Percentiles rank a stretch among this genome's conserved stretches.
Evolutionary conservation across 2,888 invertebrate species (phyloP).

Genomic region (Sinhomidia bicolor): DNA sequence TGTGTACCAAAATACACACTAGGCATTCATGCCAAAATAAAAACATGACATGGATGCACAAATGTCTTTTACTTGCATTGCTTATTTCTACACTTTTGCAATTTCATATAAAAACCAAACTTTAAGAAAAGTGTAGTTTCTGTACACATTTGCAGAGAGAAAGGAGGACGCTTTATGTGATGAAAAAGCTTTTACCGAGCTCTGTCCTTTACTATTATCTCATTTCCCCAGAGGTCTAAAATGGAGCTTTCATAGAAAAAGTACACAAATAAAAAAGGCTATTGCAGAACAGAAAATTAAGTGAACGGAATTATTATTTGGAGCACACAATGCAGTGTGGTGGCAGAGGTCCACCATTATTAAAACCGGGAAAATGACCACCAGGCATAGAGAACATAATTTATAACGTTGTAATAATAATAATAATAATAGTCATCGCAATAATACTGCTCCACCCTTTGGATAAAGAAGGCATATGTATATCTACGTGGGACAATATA

Average conservation of each 20-base stretch:
- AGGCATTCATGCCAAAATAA: neutral
- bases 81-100: neutral
- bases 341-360: neutral
- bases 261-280: neutral
- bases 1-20: neutral
- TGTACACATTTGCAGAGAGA: neutral
- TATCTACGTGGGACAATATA: too few species aligned
- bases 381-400: neutral
- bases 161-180: neutral
- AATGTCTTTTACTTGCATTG: neutral
- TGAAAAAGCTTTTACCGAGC: slow-evolving; percentile 14
- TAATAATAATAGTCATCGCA: neutral
- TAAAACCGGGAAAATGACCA: neutral
- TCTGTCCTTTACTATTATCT: slow-evolving; percentile 27
- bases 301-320: neutral
- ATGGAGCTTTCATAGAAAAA: neutral
- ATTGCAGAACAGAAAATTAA: neutral
- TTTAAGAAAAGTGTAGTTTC: neutral
- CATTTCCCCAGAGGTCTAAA: slow-evolving; percentile 33
- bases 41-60: neutral
- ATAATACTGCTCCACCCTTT: neutral
- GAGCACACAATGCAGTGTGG: neutral
- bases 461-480: neutral
- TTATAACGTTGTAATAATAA: neutral
- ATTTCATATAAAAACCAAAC: neutral